These are phyloP conservation scores for Drosophila littoralis DNA, from an alignment of 1,140 invertebrate genomes.

Conservation along the genomic window DNA sequence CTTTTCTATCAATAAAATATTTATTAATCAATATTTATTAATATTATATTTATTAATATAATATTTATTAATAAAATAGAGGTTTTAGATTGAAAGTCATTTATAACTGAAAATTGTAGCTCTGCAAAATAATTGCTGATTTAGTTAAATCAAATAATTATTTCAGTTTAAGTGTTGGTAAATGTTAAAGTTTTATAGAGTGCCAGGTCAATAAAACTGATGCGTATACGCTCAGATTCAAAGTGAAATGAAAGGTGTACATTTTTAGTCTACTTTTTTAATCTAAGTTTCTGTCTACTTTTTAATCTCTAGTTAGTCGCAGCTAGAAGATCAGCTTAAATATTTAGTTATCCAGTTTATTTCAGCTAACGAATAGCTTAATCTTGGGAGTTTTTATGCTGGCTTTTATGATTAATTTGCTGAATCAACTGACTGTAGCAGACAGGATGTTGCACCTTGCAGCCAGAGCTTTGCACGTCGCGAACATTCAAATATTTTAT, in stretches of 20 bases:
- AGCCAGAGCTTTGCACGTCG: slow-evolving; percentile 47
- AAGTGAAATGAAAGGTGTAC: too few relatives aligned
- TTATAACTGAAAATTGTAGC: too few relatives aligned
- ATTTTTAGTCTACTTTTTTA: too few relatives aligned
- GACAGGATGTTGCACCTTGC: slow-evolving; percentile 37
- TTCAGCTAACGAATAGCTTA: not conserved
- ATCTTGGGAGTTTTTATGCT: slow-evolving; percentile 3
- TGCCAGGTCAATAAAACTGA: not conserved
- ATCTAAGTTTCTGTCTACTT: too few relatives aligned
- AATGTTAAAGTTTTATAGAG: not conserved
- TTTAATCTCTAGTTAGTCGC: not conserved
- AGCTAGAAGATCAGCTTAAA: not conserved
- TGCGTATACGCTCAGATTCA: too few relatives aligned
- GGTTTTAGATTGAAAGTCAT: too few relatives aligned
- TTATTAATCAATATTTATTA: too few relatives aligned
- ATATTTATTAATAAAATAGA: too few relatives aligned
- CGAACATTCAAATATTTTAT: slow-evolving; percentile 76
- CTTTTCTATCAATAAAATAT: too few relatives aligned
- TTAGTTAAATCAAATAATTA: too few relatives aligned
- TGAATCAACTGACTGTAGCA: slow-evolving; percentile 2
- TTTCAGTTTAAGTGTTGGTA: not conserved
- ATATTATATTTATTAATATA: too few relatives aligned
- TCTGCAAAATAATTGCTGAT: too few relatives aligned
- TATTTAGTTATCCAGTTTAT: not conserved
- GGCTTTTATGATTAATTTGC: slow-evolving; percentile 6